Percentiles rank a stretch among this genome's conserved stretches.
phyloP scores from a whole-genome alignment of 2,797 vertebrate species.

The Taeniopygia guttata region DNA sequence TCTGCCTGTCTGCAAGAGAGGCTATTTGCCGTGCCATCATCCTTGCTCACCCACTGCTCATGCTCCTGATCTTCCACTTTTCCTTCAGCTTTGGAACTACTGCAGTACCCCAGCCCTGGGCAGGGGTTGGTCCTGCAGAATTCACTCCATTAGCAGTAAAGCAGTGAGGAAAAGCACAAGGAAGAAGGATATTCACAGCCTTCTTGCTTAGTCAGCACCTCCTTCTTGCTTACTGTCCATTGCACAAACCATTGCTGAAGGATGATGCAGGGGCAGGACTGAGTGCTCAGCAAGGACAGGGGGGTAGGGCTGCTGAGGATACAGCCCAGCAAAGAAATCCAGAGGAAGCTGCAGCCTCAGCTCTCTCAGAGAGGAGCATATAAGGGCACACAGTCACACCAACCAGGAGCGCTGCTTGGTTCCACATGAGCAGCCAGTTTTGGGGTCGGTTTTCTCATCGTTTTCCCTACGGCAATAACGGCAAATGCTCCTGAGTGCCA shows the following conservation, averaged over 20 bases:
- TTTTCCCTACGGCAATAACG: background rate
- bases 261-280: background rate
- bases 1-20: background rate
- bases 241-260: background rate
- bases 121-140: background rate
- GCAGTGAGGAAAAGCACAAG: background rate
- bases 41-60: background rate
- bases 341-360: background rate
- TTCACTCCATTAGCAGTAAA: accelerated
- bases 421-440: background rate
- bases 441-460: background rate
- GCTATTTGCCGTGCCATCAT: background rate
- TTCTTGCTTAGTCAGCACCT: background rate
- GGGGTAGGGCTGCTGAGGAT: background rate
- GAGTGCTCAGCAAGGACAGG: background rate
- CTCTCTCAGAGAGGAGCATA: background rate
- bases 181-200: background rate
- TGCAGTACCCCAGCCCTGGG: accelerated
- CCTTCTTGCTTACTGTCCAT: background rate
- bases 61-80: background rate
- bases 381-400: background rate
- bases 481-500: background rate
- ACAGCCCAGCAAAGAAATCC: background rate
- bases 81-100: background rate
- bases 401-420: accelerated